These are phyloP conservation scores for Vidua chalybeata DNA, from an alignment of 2,113 vertebrate species.

Conservation along the genomic window DNA sequence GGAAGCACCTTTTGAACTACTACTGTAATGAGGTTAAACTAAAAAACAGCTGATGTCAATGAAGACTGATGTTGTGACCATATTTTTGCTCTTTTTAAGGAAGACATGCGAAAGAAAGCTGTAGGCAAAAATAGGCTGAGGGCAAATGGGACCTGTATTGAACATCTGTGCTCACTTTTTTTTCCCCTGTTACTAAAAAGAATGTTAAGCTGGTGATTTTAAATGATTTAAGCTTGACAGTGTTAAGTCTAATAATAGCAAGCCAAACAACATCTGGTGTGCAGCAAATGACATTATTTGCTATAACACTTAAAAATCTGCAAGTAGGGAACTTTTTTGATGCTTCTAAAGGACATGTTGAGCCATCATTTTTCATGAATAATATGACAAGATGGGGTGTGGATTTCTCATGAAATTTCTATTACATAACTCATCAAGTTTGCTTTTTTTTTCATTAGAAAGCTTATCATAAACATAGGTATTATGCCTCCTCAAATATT, in stretches of 20 bases:
- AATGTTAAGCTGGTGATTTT: background rate
- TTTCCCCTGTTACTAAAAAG: background rate
- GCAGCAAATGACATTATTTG: background rate
- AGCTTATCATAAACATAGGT: background rate
- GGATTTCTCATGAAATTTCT: background rate
- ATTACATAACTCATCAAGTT: background rate
- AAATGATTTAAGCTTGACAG: slow-evolving; percentile 4
- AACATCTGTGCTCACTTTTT: slow-evolving; percentile 3
- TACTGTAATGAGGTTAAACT: background rate
- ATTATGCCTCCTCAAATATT: background rate
- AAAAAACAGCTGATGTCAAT: background rate
- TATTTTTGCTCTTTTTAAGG: background rate
- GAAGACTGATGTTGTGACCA: background rate
- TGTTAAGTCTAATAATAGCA: slow-evolving; percentile 4
- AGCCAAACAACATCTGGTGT: slow-evolving; percentile 14
- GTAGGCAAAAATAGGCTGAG: background rate
- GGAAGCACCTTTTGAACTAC: background rate
- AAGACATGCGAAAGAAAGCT: background rate
- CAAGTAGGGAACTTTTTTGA: background rate
- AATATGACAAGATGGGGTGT: background rate
- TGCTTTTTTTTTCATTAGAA: background rate
- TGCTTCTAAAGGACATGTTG: background rate
- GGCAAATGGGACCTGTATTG: background rate
- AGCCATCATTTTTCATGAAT: background rate
- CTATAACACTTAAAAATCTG: background rate